Percentiles rank a stretch among this genome's conserved stretches.
phyloP scores from a whole-genome alignment of 2,113 vertebrate species.

The Corapipo altera region DNA sequence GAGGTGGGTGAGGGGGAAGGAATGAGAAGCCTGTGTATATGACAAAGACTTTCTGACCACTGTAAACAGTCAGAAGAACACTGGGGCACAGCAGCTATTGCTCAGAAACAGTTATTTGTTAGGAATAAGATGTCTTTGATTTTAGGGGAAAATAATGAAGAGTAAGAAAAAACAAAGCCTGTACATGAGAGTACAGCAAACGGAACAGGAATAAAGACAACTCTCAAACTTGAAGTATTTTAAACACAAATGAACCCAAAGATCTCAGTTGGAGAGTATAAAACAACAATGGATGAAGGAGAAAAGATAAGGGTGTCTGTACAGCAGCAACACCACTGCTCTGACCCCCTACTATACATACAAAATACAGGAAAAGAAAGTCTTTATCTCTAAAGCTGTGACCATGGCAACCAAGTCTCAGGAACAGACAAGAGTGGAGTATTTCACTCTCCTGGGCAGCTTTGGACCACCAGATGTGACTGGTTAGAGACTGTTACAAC shows the following conservation, averaged over 20 bases:
- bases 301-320: neutral
- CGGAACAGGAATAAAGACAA: neutral
- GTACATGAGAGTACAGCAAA: neutral
- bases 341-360: neutral
- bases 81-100: accelerated
- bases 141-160: neutral
- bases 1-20: neutral
- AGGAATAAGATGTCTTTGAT: neutral
- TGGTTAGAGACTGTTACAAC: slow-evolving; percentile 1
- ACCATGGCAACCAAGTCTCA: slow-evolving; percentile 63
- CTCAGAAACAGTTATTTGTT: neutral
- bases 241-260: neutral
- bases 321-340: neutral
- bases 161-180: neutral
- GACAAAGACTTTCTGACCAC: neutral
- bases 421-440: slow-evolving; percentile 19
- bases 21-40: neutral
- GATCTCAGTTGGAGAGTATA: neutral
- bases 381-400: slow-evolving; percentile 52
- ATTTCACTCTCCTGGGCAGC: slow-evolving; percentile 45
- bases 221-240: neutral
- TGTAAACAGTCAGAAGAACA: neutral
- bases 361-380: slow-evolving; percentile 19
- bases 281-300: neutral
- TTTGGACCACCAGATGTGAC: slow-evolving; percentile 10